Conservation (phyloP, 2,113 vertebrate species). For the Climacteris rufus region DNA sequence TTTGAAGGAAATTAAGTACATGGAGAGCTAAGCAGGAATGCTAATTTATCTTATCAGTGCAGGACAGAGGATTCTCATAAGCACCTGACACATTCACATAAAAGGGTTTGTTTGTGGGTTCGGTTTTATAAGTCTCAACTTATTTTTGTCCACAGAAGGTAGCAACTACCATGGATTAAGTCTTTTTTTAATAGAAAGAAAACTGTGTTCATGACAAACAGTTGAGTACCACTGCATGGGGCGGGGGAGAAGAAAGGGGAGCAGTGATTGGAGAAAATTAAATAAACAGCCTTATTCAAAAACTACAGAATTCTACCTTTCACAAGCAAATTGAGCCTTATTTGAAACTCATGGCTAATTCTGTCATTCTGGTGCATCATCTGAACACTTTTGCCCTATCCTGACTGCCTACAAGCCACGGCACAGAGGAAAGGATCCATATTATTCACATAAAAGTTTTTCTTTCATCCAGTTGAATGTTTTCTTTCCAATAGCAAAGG, state of each 20-base stretch:
- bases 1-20: not conserved
- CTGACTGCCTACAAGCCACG: not conserved
- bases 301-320: not conserved
- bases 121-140: not conserved
- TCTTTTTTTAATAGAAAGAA: not conserved
- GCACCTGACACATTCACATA: not conserved
- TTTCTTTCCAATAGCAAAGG: not conserved
- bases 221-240: not conserved
- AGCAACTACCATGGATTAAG: not conserved
- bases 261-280: not conserved
- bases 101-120: not conserved
- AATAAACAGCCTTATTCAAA: not conserved
- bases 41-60: not conserved
- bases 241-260: fast-evolving
- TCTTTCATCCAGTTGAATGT: not conserved
- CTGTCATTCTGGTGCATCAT: not conserved
- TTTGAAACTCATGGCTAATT: not conserved
- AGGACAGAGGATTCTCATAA: not conserved
- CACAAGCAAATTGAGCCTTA: not conserved
- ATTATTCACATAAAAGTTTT: not conserved
- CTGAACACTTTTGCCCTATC: not conserved
- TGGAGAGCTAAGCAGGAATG: not conserved
- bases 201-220: not conserved
- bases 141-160: not conserved
- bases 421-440: not conserved